phyloP scores from a whole-genome alignment of 2,888 invertebrate species.

The Hyppa rectilinea region DNA sequence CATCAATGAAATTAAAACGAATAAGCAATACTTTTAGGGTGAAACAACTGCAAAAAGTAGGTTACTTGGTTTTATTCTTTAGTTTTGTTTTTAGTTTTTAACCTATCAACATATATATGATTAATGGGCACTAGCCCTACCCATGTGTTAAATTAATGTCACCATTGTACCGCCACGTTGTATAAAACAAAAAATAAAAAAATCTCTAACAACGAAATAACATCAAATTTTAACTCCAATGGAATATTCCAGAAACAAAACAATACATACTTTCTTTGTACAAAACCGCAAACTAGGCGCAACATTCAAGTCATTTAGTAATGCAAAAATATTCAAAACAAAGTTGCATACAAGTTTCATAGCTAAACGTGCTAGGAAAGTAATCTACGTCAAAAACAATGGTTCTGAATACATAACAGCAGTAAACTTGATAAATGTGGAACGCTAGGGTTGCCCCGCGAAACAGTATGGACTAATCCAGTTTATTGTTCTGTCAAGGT shows the following conservation, averaged over 20 bases:
- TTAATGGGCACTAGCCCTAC: too few species aligned
- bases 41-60: too few species aligned
- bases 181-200: not conserved
- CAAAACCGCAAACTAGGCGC: slow-evolving; percentile 51
- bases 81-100: too few species aligned
- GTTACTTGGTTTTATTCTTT: too few species aligned
- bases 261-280: slow-evolving; percentile 34
- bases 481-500: slow-evolving; percentile 18
- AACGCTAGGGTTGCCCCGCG: slow-evolving; percentile 48
- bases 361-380: slow-evolving; percentile 79
- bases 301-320: slow-evolving; percentile 69
- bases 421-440: slow-evolving; percentile 85
- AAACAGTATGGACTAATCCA: slow-evolving; percentile 28
- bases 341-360: slow-evolving; percentile 73
- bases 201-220: not conserved
- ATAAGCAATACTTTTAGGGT: too few species aligned
- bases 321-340: slow-evolving; percentile 73
- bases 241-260: slow-evolving; percentile 18
- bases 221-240: slow-evolving; percentile 13
- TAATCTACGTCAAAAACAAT: slow-evolving; percentile 85
- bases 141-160: too few species aligned
- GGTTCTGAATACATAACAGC: slow-evolving; percentile 83
- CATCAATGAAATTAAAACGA: too few species aligned
- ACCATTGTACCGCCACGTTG: too few species aligned
- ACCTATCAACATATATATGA: too few species aligned